Base-by-base conservation (phyloP, 2,113 vertebrate genomes). In the Philantomba maxwellii region DNA sequence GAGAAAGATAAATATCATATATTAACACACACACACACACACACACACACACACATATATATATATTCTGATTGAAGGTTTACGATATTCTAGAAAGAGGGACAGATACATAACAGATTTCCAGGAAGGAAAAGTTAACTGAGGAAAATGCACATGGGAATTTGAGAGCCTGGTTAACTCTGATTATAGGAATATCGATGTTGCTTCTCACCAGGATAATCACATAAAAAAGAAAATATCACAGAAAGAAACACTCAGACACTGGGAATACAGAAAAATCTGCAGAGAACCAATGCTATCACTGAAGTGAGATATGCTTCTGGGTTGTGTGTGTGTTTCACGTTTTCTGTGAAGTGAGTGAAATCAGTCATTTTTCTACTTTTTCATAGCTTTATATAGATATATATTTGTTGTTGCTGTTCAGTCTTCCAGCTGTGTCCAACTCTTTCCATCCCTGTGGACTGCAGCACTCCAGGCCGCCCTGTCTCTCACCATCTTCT, bases 101-200 rank as follows among this genome's bases (percentile, higher is more conserved):
- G 14, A 58, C 51, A 3, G 92, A 80, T 4, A 87, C 73, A 82
- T 89, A 96, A 57, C 94, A 96, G 58, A 93, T 96, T 87, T 96
- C 95, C 16, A 97, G 26, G 57, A 89, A 96, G 28, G 95, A 96
- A 60, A 97, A 89, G 58, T 96, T 97, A 19, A 19, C 87, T 62
- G 4, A 96, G 95, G 64, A 96, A 97, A 49, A 85, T 70, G 49
- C 95, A 96, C 94, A 96, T 97, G 10, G 94, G 53, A 0, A 45
- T 94, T 25, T 66, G 95, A 66, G 4, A 97, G 89, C 62, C 33
- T n/a, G 16, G 7, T 66, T 1, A n/a, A 2, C 33, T 10, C 33
- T 30, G 60, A 19, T 66, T n/a, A n/a, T 19, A 4, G 1, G 64
- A 66, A 1, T n/a, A n/a, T n/a, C 19, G 16, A 19, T 66, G 33